A percentile compares a stretch with the other conserved stretches of the same genome.
Evolutionary conservation across 53 echinoderm and acorn worm species (phyloP).

Genomic region (Paracentrotus lividus): DNA sequence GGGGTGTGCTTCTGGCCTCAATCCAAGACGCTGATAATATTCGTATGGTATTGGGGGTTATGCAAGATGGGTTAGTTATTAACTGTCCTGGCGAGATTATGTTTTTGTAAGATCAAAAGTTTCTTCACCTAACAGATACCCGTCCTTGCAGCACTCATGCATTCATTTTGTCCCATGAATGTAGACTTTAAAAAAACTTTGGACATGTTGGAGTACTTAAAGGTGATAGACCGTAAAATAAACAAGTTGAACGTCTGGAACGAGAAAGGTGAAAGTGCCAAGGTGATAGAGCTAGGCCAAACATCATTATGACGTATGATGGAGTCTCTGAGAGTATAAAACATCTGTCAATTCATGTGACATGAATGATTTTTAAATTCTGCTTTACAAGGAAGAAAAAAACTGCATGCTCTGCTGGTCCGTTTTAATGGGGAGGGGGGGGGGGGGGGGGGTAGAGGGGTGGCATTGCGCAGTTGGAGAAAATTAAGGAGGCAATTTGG

Average conservation of each 20-base stretch:
- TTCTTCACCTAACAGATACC: neutral
- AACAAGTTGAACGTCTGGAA: neutral
- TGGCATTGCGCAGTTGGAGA: neutral
- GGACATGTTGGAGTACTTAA: neutral
- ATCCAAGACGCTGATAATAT: neutral
- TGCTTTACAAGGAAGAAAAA: neutral
- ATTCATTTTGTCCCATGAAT: neutral
- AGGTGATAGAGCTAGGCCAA: neutral
- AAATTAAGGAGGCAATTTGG: neutral
- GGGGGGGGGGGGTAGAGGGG: too few species aligned
- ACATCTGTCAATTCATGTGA: neutral
- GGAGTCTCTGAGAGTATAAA: neutral
- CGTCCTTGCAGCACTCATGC: neutral
- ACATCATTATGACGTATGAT: neutral
- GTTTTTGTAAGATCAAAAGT: neutral
- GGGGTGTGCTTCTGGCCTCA: neutral
- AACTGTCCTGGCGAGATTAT: neutral
- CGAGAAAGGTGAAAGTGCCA: constrained; percentile 11
- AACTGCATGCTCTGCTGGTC: neutral
- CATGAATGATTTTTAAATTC: neutral
- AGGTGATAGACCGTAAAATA: neutral
- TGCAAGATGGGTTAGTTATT: neutral
- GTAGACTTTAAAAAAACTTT: neutral
- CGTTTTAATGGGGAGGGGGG: too few species aligned
- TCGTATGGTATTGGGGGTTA: neutral